A percentile compares a stretch with the other conserved stretches of the same genome.
phyloP scores from a whole-genome alignment of 2,888 invertebrate genomes.

The Agrenia bidenticulata region DNA sequence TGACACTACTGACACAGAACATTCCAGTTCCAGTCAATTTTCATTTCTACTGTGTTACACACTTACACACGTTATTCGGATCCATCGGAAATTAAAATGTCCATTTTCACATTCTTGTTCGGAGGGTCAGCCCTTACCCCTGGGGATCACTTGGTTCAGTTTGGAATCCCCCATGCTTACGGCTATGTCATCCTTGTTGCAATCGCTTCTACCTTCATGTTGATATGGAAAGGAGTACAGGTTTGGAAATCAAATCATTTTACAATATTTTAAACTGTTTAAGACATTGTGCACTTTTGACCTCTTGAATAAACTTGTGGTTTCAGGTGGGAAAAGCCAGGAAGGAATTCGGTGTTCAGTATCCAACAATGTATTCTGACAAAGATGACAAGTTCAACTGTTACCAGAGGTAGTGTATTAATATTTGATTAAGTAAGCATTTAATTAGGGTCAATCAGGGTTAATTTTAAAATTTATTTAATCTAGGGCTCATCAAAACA shows the following conservation, averaged over 20 bases:
- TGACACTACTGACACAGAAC: no score
- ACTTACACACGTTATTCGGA: no score
- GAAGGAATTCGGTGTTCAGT: conserved; percentile 56
- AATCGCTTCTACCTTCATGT: conserved; percentile 55
- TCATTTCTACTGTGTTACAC: no score
- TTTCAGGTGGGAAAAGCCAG: conserved; percentile 55
- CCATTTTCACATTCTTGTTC: conserved; percentile 23
- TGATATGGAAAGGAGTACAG: conserved; percentile 56
- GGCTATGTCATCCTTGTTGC: conserved; percentile 56
- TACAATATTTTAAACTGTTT: no score
- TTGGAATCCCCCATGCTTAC: conserved; percentile 54
- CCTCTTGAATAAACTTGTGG: no score
- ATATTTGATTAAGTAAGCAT: not conserved
- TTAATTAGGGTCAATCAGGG: not conserved
- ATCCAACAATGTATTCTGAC: conserved; percentile 59
- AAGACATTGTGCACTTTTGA: no score
- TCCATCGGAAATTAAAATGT: not conserved
- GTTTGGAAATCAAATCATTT: no score
- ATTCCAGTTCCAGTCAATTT: no score
- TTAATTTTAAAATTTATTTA: not conserved
- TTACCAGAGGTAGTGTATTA: conserved; percentile 55
- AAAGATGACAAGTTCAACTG: conserved; percentile 59
- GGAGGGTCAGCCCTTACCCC: conserved; percentile 42
- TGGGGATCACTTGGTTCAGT: conserved; percentile 29
- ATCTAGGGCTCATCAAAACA: conserved; percentile 50